A percentile compares a stretch with the other conserved stretches of the same genome.
These are phyloP conservation scores for Lacerta viridis DNA, from an alignment of 2,797 vertebrate species.

Conservation along the genomic window DNA sequence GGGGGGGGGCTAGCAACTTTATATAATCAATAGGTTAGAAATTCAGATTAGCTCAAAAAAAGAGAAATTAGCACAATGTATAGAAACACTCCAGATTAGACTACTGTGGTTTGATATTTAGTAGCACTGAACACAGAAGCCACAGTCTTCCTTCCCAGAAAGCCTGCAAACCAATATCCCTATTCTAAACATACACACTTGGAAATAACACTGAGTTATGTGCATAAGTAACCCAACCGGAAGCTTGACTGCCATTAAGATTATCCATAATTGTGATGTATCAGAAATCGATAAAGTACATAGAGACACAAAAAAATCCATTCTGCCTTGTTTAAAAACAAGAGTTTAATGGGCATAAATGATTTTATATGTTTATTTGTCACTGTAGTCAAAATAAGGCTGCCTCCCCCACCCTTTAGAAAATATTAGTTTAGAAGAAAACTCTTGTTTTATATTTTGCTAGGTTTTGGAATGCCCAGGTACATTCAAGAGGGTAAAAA, in stretches of 20 bases:
- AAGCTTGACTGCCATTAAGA: not conserved
- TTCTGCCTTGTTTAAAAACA: not conserved
- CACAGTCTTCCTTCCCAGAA: not conserved
- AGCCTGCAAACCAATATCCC: not conserved
- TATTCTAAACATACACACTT: not conserved
- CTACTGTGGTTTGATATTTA: not conserved
- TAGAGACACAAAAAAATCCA: not conserved
- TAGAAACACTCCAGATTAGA: no score
- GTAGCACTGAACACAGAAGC: not conserved
- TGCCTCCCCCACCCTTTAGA: not conserved
- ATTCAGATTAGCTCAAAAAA: not conserved
- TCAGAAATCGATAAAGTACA: constrained; percentile 6
- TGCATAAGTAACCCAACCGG: not conserved
- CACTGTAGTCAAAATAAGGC: not conserved
- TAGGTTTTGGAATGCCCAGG: not conserved
- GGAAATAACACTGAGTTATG: not conserved
- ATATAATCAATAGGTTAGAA: not conserved
- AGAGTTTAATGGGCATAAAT: not conserved
- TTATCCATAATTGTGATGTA: not conserved
- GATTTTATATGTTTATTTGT: not conserved
- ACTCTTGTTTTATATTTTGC: not conserved
- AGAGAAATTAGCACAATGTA: not conserved
- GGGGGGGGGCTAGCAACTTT: not conserved
- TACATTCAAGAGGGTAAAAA: not conserved
- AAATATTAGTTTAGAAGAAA: not conserved